These are phyloP conservation scores for Argya squamiceps DNA, from an alignment of 2,797 vertebrate species.

Conservation along the genomic window DNA sequence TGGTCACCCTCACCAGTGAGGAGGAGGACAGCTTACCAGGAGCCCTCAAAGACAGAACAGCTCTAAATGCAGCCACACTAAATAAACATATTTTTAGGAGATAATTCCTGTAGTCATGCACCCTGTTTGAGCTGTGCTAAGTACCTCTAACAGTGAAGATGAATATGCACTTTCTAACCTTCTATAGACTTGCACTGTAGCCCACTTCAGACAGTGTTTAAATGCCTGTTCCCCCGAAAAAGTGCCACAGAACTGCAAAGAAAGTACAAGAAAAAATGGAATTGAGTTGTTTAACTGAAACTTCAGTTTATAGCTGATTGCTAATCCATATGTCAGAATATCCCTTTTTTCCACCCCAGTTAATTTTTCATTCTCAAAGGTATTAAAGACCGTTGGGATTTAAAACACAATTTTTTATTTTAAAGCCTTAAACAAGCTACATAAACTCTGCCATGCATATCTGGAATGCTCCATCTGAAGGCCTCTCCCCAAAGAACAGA, in stretches of 20 bases:
- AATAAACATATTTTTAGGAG: background rate
- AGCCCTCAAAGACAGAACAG: background rate
- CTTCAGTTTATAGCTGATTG: background rate
- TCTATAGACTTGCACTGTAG: background rate
- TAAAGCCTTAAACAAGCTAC: background rate
- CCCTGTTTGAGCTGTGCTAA: background rate
- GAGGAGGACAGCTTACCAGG: background rate
- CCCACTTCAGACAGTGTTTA: background rate
- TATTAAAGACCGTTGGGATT: background rate
- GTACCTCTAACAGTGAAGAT: background rate
- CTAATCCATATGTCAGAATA: background rate
- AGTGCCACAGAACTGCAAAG: background rate
- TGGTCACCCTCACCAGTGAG: background rate
- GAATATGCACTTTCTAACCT: background rate
- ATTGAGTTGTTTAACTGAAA: background rate
- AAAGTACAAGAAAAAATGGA: background rate
- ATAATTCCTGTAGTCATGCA: background rate
- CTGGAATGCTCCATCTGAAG: background rate
- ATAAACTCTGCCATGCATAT: background rate
- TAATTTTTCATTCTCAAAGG: background rate
- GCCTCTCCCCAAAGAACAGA: background rate
- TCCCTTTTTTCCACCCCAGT: background rate
- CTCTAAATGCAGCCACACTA: background rate
- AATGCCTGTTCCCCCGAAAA: background rate
- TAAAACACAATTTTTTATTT: background rate